A percentile compares a stretch with the other conserved stretches of the same genome.
These are phyloP conservation scores for Nettapus auritus DNA, from an alignment of 2,113 vertebrate genomes.

Conservation along the genomic window DNA sequence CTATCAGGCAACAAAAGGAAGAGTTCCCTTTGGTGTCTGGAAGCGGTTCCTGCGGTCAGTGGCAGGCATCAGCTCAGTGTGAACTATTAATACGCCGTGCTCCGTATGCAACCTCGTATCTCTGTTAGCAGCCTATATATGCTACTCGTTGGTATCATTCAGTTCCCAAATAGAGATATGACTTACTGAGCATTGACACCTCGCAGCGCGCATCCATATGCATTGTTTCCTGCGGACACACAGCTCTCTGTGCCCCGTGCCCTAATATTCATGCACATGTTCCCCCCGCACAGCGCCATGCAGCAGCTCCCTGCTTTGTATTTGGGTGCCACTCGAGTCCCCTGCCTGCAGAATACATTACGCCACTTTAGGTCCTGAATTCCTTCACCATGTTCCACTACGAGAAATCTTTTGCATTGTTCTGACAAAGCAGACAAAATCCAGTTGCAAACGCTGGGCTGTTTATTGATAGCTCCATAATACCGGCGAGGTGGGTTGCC, in stretches of 20 bases:
- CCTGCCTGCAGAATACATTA: not conserved
- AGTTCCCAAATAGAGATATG: not conserved
- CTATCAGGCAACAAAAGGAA: not conserved
- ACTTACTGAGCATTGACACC: not conserved
- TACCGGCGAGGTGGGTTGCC: constrained; percentile 59
- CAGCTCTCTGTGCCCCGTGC: not conserved
- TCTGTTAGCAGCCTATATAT: not conserved
- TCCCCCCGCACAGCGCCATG: not conserved
- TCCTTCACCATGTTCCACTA: not conserved
- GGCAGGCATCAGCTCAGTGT: not conserved
- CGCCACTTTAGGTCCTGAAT: not conserved
- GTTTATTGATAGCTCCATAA: constrained; percentile 74
- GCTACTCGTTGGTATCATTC: rapidly evolving
- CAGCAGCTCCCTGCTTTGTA: not conserved
- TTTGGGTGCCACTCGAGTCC: not conserved
- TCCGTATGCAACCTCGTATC: not conserved
- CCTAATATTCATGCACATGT: rapidly evolving
- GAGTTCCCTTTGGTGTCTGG: not conserved
- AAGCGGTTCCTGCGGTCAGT: not conserved
- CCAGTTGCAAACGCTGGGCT: constrained; percentile 63
- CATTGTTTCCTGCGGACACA: rapidly evolving
- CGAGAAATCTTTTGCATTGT: not conserved
- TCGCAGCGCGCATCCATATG: rapidly evolving
- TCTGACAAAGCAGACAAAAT: constrained; percentile 56
- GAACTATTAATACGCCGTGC: not conserved